Conservation (phyloP, 92 coral and sea anemone genomes). For the Porites evermanni region DNA sequence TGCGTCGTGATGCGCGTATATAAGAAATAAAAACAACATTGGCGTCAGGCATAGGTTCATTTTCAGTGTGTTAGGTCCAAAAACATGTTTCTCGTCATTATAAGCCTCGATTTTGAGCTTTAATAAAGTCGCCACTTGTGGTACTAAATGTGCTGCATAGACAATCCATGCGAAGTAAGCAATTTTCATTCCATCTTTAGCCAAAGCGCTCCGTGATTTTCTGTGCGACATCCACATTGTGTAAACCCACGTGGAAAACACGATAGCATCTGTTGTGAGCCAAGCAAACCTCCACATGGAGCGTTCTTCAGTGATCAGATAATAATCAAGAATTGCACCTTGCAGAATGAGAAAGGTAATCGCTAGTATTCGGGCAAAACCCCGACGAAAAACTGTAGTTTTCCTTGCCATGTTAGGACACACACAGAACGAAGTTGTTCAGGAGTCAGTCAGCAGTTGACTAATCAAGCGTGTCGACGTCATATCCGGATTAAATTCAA, state of each 20-base stretch:
- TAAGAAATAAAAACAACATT: constrained; percentile 69
- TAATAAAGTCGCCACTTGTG: constrained; percentile 83
- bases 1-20: constrained; percentile 88
- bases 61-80: constrained; percentile 81
- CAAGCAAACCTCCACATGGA: constrained; percentile 74
- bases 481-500: too few relatives aligned
- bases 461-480: too few relatives aligned
- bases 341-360: constrained; percentile 71
- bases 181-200: constrained; percentile 76
- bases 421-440: too few relatives aligned
- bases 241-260: constrained; percentile 71
- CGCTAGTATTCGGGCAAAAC: constrained; percentile 67
- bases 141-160: constrained; percentile 82
- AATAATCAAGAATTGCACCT: constrained; percentile 82
- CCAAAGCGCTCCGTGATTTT: constrained; percentile 16
- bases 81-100: constrained; percentile 70
- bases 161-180: constrained; percentile 91
- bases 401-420: constrained; percentile 39
- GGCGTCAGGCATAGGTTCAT: constrained; percentile 82
- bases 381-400: constrained; percentile 66
- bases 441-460: too few relatives aligned
- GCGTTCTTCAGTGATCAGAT: constrained; percentile 55
- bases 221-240: constrained; percentile 85
- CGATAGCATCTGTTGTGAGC: constrained; percentile 79
- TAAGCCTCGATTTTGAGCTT: constrained; percentile 41